These are phyloP conservation scores for Oreochromis niloticus DNA, from an alignment of 2,113 vertebrate species.

Conservation along the genomic window DNA sequence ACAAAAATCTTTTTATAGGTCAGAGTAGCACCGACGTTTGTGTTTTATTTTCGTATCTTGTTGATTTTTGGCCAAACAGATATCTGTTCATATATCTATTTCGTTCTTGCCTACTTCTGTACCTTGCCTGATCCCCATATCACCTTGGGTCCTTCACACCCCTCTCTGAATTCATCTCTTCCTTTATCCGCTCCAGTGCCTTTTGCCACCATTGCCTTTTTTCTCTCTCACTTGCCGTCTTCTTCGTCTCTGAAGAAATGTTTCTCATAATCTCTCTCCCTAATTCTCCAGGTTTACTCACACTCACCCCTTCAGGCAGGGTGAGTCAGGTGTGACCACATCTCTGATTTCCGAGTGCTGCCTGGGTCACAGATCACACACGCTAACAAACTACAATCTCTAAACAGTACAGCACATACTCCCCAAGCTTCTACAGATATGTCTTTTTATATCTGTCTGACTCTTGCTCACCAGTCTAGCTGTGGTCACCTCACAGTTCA, in stretches of 20 bases:
- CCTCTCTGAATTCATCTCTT: conserved; percentile 22
- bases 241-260: neutral
- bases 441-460: neutral
- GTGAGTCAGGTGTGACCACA: conserved; percentile 41
- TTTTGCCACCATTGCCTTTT: neutral
- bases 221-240: neutral
- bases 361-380: neutral
- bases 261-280: conserved; percentile 21
- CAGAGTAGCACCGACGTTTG: neutral
- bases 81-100: neutral
- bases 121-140: neutral
- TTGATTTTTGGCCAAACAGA: neutral
- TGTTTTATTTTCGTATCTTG: neutral
- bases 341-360: neutral
- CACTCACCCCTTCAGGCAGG: conserved; percentile 5
- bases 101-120: neutral
- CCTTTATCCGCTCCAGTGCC: conserved; percentile 12
- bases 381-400: neutral
- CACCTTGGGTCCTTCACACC: neutral
- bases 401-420: neutral
- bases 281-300: conserved; percentile 10
- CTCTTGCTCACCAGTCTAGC: neutral
- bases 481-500: neutral
- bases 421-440: neutral
- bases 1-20: neutral